A percentile compares a stretch with the other conserved stretches of the same genome.
Conservation (phyloP, 2,113 vertebrate genomes). For the Heterotilapia buettikoferi region DNA sequence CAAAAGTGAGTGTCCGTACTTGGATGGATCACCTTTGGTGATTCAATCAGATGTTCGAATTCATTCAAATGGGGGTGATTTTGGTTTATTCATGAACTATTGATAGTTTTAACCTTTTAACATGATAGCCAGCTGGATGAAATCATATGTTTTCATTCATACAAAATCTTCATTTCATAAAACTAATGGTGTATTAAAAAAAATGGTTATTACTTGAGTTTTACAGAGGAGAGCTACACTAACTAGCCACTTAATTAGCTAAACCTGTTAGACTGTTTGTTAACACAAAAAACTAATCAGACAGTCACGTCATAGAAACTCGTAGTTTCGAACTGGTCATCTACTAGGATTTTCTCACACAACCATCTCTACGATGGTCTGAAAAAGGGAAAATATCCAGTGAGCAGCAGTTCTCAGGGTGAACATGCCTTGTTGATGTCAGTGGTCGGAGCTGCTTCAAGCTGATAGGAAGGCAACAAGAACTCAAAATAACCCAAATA, state of each 20-base stretch:
- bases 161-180: not conserved
- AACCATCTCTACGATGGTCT: not conserved
- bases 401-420: not conserved
- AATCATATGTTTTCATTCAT: not conserved
- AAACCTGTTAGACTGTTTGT: not conserved
- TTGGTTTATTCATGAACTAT: not conserved
- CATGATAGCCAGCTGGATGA: not conserved
- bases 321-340: not conserved
- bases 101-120: not conserved
- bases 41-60: not conserved
- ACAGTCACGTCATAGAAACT: not conserved
- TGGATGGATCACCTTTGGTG: not conserved
- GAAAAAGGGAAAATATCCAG: not conserved
- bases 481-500: not conserved
- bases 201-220: not conserved
- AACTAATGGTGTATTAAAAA: not conserved
- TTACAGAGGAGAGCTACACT: not conserved
- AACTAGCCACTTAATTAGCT: not conserved
- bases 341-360: not conserved
- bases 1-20: not conserved
- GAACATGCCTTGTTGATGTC: not conserved
- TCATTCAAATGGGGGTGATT: not conserved
- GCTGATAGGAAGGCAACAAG: not conserved
- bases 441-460: not conserved
- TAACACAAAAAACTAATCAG: not conserved